Evolutionary conservation across 1,140 invertebrate genomes (phyloP), one percentile per base, ranked within the genome.

Genomic region (Rhopalosiphum maidis): DNA sequence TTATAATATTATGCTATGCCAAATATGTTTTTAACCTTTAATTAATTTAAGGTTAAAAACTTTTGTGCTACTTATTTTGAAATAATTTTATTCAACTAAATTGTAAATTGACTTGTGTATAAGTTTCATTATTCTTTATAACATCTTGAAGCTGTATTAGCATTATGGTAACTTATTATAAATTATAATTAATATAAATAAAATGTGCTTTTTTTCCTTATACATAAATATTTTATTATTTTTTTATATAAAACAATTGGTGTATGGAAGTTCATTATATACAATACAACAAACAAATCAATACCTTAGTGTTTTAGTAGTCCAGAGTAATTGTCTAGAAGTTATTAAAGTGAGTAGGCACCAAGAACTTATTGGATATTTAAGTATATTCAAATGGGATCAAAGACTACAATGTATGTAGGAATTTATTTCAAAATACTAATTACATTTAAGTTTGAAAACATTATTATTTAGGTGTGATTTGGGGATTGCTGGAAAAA

Each of bases 91-190:
- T 30, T 68, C 25, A 68, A 68, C 15, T 60, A 21, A 46, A 7
- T 90, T 90, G 55, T 68, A 89, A 89, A 90, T 90, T 46, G 35
- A 41, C 15, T 15, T 43, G 51, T 43, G 54, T 90, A 89, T 55
- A 41, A 89, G 30, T 90, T 43, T 90, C 15, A 18, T 30, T n/a
- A 89, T 68, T 90, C 18, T 43, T 90, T 25, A 25, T 90, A 90
- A 43, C 37, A 90, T 90, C 41, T 68, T 43, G 8, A 90, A 68
- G 46, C 25, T 60, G 15, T 90, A 23, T 90, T 90, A 90, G 54
- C 25, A 68, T 68, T 89, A 89, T 89, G 35, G 37, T 41, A 55
- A 55, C 41, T 54, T 89, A 89, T 55, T 55, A 25, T 55, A 89
- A 54, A 89, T 30, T 89, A 25, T 89, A 89, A 54, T 55, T 89